These are phyloP conservation scores for Hylaea fasciaria DNA, from an alignment of 2,888 invertebrate species.

Conservation along the genomic window DNA sequence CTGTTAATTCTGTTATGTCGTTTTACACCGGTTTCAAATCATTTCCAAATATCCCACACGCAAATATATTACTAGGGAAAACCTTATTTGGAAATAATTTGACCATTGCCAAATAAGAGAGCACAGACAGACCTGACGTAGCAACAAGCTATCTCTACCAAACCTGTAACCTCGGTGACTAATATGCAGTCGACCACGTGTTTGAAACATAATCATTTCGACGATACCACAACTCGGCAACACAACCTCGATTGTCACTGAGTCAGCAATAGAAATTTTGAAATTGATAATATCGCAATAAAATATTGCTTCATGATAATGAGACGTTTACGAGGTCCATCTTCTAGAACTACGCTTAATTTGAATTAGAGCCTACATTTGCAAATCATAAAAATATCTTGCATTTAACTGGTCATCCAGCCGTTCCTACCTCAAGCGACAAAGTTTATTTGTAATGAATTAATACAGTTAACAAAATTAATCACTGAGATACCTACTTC, in stretches of 20 bases:
- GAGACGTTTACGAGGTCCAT: too few relatives aligned
- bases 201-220: background rate
- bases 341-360: too few relatives aligned
- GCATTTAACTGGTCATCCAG: too few relatives aligned
- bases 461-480: background rate
- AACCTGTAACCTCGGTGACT: slow-evolving; percentile 18
- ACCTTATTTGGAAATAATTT: too few relatives aligned
- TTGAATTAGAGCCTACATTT: background rate
- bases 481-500: background rate
- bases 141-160: background rate
- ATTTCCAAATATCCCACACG: too few relatives aligned
- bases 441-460: too few relatives aligned
- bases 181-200: slow-evolving; percentile 5
- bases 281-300: slow-evolving; percentile 8
- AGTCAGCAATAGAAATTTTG: slow-evolving; percentile 11
- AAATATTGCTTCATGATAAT: background rate
- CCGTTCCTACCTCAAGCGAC: too few relatives aligned
- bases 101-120: too few relatives aligned
- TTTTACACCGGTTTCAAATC: too few relatives aligned
- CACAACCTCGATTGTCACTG: background rate
- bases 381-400: background rate
- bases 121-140: too few relatives aligned
- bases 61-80: too few relatives aligned
- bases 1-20: too few relatives aligned
- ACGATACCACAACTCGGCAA: background rate